These are phyloP conservation scores for Eulemur macaco DNA, from an alignment of 2,113 vertebrate genomes.

Conservation along the genomic window DNA sequence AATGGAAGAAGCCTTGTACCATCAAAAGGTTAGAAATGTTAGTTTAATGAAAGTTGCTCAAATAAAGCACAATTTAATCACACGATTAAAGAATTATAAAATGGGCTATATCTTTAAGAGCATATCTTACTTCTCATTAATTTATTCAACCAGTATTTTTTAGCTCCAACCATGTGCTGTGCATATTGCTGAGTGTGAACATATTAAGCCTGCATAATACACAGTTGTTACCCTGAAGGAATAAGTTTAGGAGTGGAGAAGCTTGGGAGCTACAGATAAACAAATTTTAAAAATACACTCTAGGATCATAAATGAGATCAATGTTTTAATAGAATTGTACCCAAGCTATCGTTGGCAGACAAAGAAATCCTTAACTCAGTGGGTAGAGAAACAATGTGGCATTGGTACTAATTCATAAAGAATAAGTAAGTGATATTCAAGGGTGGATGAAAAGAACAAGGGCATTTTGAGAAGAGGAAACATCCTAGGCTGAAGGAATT, in stretches of 20 bases:
- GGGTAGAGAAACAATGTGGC: background rate
- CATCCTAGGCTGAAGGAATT: background rate
- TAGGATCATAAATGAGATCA: background rate
- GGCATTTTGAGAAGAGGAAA: background rate
- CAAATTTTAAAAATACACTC: background rate
- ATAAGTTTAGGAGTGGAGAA: background rate
- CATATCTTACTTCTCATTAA: background rate
- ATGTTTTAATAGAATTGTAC: background rate
- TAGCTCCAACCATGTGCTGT: background rate
- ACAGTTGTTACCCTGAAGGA: background rate
- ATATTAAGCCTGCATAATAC: background rate
- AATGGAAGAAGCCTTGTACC: fast-evolving
- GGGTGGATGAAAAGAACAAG: background rate
- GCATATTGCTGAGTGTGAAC: background rate
- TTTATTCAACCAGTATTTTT: background rate
- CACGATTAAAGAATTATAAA: background rate
- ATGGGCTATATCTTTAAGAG: background rate
- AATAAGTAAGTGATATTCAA: background rate
- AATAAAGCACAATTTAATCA: background rate
- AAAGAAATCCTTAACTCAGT: background rate
- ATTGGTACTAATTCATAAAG: background rate
- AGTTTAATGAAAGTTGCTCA: background rate
- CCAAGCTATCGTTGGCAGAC: background rate
- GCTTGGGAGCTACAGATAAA: background rate
- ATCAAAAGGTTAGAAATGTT: background rate